Percentiles rank a stretch among this genome's conserved stretches.
phyloP scores from a whole-genome alignment of 2,888 invertebrate species.

The Cryptus armator region DNA sequence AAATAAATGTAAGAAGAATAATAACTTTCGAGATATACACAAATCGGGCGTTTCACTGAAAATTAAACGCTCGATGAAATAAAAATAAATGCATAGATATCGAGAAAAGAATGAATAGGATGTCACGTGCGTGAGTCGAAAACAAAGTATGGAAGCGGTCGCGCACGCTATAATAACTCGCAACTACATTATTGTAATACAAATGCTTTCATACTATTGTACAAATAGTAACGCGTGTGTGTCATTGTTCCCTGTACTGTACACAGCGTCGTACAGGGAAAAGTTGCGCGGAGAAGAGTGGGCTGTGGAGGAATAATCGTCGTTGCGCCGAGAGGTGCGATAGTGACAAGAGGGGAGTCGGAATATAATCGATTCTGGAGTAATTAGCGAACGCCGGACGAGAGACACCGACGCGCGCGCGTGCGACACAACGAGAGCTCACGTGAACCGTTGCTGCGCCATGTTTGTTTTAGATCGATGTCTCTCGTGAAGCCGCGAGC shows the following conservation, averaged over 20 bases:
- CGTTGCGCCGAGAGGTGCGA: conserved; percentile 37
- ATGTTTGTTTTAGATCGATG: conserved; percentile 83
- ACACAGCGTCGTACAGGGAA: conserved; percentile 25
- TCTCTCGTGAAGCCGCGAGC: conserved; percentile 69
- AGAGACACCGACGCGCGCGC: conserved; percentile 75
- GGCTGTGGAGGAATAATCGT: background rate
- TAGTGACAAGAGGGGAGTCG: conserved; percentile 18
- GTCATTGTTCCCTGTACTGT: background rate
- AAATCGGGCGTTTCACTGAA: background rate
- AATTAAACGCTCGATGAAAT: background rate
- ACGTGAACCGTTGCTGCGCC: conserved; percentile 68
- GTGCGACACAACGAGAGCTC: conserved; percentile 52
- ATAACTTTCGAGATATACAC: background rate
- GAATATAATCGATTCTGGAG: conserved; percentile 81
- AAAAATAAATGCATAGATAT: conserved; percentile 10
- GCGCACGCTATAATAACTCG: conserved; percentile 33
- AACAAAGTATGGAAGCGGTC: conserved; percentile 22
- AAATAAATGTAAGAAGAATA: too few species aligned
- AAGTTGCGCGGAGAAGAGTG: background rate
- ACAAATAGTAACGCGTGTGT: conserved; percentile 29
- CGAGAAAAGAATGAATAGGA: conserved; percentile 21
- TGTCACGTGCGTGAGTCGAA: conserved; percentile 49
- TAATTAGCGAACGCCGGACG: conserved; percentile 82
- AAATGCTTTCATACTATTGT: conserved; percentile 1
- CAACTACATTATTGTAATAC: conserved; percentile 13